These are phyloP conservation scores for Coryphaenoides rupestris DNA, from an alignment of 2,113 vertebrate species.

Conservation along the genomic window DNA sequence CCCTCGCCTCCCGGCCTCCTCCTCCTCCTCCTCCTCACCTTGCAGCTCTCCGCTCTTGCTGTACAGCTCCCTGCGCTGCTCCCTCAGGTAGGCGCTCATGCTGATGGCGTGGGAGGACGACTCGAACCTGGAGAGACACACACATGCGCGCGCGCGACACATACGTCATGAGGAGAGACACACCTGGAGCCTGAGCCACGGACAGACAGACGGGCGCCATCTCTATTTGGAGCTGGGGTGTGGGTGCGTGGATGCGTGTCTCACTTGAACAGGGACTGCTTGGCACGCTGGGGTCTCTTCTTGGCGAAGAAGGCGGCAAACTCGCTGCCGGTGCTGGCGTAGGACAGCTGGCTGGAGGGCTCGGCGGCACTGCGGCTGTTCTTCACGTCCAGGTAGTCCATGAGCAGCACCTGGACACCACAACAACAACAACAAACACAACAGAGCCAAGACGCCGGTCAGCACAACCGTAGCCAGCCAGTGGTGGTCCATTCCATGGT, in stretches of 20 bases:
- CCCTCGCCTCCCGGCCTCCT: constrained; percentile 28
- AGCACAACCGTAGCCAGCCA: too few relatives aligned
- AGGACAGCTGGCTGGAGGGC: constrained; percentile 88
- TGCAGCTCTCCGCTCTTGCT: constrained; percentile 97
- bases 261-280: constrained; percentile 95
- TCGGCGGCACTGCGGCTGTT: constrained; percentile 90
- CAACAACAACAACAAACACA: constrained; percentile 7
- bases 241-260: constrained; percentile 38
- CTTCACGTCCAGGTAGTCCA: constrained; percentile 98
- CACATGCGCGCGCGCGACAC: constrained; percentile 6
- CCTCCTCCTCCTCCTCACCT: constrained; percentile 72
- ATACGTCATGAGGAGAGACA: too few relatives aligned
- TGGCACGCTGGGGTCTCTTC: constrained; percentile 91
- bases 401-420: constrained; percentile 83
- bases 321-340: constrained; percentile 90
- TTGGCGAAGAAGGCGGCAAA: constrained; percentile 96
- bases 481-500: too few relatives aligned
- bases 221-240: too few relatives aligned
- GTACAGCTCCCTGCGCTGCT: constrained; percentile 95
- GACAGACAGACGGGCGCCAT: too few relatives aligned
- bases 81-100: constrained; percentile 95
- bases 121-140: constrained; percentile 80
- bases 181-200: too few relatives aligned
- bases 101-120: constrained; percentile 98
- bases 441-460: too few relatives aligned